Conservation (phyloP, 2,888 invertebrate genomes). For the Callimorpha dominula region DNA sequence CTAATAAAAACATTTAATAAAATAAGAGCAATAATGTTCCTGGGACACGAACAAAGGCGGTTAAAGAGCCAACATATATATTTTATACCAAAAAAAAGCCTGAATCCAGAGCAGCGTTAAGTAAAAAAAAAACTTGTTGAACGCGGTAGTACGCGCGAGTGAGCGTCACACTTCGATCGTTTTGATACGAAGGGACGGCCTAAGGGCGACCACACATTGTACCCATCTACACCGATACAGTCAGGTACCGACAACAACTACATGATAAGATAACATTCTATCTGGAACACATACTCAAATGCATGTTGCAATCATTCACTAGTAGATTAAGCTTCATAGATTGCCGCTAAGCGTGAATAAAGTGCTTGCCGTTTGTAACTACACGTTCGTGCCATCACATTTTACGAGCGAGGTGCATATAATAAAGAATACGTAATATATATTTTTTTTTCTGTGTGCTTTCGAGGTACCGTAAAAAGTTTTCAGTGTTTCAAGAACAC, state of each 20-base stretch:
- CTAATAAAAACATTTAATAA: background rate
- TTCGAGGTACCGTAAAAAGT: no score
- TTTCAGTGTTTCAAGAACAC: no score
- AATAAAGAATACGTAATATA: no score
- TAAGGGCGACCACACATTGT: conserved; percentile 4
- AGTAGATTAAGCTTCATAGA: no score
- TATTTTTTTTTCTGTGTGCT: no score
- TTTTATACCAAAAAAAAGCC: conserved; percentile 2
- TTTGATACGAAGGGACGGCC: conserved; percentile 41
- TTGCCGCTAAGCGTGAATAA: no score
- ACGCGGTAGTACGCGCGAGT: conserved; percentile 42
- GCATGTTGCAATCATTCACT: no score
- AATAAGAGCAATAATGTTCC: background rate
- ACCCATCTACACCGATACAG: background rate
- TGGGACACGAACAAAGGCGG: background rate
- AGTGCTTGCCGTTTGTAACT: no score
- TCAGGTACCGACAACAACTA: background rate
- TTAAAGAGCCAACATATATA: background rate
- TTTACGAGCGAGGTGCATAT: no score
- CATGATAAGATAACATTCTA: background rate
- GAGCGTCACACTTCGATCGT: conserved; percentile 44
- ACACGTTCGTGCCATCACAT: no score
- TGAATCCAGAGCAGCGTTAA: conserved; percentile 3
- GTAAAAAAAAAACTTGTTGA: conserved; percentile 22
- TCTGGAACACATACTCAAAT: background rate